Percentiles rank a stretch among this genome's conserved stretches.
Evolutionary conservation across 1,140 invertebrate species (phyloP).

Genomic region (Pseudachorutes palmiensis): DNA sequence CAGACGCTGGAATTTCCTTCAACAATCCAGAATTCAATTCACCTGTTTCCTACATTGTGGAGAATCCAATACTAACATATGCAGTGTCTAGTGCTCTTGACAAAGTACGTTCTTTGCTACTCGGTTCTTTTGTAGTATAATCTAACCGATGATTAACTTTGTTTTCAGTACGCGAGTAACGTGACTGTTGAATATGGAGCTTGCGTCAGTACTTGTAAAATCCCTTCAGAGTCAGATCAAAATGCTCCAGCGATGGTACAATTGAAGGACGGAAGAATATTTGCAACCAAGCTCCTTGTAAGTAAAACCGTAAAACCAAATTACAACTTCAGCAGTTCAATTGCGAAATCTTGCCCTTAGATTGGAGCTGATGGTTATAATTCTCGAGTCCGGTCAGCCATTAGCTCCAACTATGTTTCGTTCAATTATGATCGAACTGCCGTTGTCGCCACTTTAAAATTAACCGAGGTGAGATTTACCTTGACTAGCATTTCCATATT

Average conservation of each 20-base stretch:
- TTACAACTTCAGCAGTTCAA: too few species aligned
- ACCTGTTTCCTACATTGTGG: constrained; percentile 82
- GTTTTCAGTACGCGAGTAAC: constrained; percentile 12
- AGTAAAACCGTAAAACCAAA: constrained; percentile 15
- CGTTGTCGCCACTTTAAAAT: constrained; percentile 76
- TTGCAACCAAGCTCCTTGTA: constrained; percentile 48
- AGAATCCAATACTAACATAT: constrained; percentile 78
- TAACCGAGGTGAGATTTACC: constrained; percentile 64
- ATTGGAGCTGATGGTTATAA: constrained; percentile 89
- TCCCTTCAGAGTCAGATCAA: constrained; percentile 15
- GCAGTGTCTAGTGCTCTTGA: constrained; percentile 55
- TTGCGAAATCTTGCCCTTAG: constrained; percentile 46
- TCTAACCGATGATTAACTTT: neutral
- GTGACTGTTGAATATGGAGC: constrained; percentile 27
- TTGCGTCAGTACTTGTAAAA: constrained; percentile 19
- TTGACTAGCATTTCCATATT: constrained; percentile 31
- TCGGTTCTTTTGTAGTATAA: neutral
- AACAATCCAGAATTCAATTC: constrained; percentile 60
- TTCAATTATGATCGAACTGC: constrained; percentile 83
- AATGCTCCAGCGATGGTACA: constrained; percentile 36
- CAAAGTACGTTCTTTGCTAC: constrained; percentile 38
- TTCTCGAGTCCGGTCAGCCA: constrained; percentile 70
- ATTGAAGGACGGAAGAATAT: constrained; percentile 42
- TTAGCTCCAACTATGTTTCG: constrained; percentile 65
- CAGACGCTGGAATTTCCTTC: constrained; percentile 78